Percentiles rank a stretch among this genome's conserved stretches.
These are phyloP conservation scores for Pholis gunnellus DNA, from an alignment of 2,113 vertebrate species.

Conservation along the genomic window DNA sequence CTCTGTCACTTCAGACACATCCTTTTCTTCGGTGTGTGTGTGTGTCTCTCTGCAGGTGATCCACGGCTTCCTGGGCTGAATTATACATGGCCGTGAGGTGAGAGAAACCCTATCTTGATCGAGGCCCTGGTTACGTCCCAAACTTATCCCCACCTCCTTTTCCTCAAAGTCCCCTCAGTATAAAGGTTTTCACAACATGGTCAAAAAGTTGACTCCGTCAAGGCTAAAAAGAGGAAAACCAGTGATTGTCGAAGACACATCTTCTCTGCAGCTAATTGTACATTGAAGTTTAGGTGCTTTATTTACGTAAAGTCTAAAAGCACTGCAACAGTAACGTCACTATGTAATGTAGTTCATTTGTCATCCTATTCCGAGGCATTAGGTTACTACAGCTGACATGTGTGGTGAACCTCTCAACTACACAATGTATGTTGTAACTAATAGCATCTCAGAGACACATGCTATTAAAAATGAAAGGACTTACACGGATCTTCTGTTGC, in stretches of 20 bases:
- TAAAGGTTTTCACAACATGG: neutral
- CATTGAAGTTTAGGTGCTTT: neutral
- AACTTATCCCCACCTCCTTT: conserved; percentile 29
- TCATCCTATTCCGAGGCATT: conserved; percentile 33
- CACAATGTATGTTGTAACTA: conserved; percentile 42
- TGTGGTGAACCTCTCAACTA: neutral
- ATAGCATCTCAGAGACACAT: conserved; percentile 27
- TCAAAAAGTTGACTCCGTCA: neutral
- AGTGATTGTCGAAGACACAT: neutral
- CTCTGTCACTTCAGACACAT: conserved; percentile 51
- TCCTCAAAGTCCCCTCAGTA: neutral
- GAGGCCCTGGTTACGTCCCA: conserved; percentile 18
- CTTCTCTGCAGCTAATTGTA: neutral
- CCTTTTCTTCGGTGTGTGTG: conserved; percentile 30
- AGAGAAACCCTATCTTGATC: conserved; percentile 77
- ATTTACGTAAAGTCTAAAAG: neutral
- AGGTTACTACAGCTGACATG: conserved; percentile 26
- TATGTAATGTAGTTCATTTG: conserved; percentile 38
- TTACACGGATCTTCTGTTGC: conserved; percentile 37
- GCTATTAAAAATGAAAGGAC: conserved; percentile 61
- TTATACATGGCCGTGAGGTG: conserved; percentile 78
- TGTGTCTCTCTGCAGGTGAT: conserved; percentile 46
- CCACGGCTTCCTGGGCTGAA: conserved; percentile 58
- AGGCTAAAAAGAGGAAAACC: neutral
- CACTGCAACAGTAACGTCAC: conserved; percentile 15